Evolutionary conservation across 2,888 invertebrate species (phyloP), one percentile per base, ranked within the genome.

Genomic region (Gasteruption jaculator): DNA sequence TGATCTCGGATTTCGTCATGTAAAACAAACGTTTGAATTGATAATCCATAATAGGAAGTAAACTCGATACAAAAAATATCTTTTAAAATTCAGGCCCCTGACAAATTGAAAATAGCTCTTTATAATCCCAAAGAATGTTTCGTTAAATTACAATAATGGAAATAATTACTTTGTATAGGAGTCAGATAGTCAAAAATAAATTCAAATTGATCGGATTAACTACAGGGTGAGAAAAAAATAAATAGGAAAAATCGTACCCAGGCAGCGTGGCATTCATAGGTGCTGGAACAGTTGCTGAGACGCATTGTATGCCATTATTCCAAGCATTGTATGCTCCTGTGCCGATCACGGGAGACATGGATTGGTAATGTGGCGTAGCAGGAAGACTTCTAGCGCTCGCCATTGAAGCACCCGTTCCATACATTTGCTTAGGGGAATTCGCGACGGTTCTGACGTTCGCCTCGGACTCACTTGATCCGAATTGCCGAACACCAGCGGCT

Each of bases 371-470:
- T 16, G 69, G 67, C 30, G 65, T 65, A 30, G 63, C 59, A 16
- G 65, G 68, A 19, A 70, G 54, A 48, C 68, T 60, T 53, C 71
- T 61, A n/a, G 64, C 63, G 47, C 65, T 64, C 38, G 55, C 45
- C 35, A 62, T 49, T 8, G 62, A 56, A 38, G 61, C 49, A 48
- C 60, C 57, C 34, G 68, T 57, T 53, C 54, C 60, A 49, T 66
- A 70, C 69, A 71, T 70, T 62, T 68, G 65, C 53, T 53, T 58
- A 40, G 68, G 58, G 22, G 63, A 56, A 41, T 43, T 56, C 20
- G 51, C 43, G 35, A 52, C 45, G 48, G 51, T 51, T 42, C 54
- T 52, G 39, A 49, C 45, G 11, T 51, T 53, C 37, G 54, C 54
- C 52, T 60, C 66, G 3, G 62, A 61, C 39, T 69, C 68, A 49